phyloP scores from a whole-genome alignment of 2,888 invertebrate species.

The Nemurella pictetii region DNA sequence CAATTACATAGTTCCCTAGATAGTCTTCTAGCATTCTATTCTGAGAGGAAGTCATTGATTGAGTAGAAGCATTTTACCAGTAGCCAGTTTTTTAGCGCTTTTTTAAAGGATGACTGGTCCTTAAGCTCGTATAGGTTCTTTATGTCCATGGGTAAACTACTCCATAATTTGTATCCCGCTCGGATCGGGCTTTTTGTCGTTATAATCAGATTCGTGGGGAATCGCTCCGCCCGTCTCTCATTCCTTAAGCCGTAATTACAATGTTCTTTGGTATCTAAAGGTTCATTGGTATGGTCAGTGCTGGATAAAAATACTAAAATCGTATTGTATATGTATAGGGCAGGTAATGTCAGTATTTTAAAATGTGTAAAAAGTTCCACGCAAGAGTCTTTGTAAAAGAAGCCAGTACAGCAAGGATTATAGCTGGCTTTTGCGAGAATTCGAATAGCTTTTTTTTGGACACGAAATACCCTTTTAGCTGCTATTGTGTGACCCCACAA shows the following conservation, averaged over 20 bases:
- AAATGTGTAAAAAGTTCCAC: neutral
- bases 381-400: neutral
- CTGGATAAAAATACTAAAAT: neutral
- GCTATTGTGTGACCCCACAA: neutral
- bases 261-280: neutral
- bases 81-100: neutral
- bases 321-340: neutral
- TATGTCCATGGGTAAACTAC: neutral
- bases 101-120: neutral
- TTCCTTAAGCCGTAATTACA: neutral
- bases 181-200: neutral
- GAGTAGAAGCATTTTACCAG: neutral
- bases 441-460: neutral
- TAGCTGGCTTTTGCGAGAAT: neutral
- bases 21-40: too few relatives aligned
- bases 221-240: neutral
- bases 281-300: neutral
- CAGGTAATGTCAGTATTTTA: neutral
- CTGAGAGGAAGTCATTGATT: neutral
- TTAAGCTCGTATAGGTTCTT: neutral
- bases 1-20: too few relatives aligned
- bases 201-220: neutral
- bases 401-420: neutral
- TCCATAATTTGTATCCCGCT: neutral
- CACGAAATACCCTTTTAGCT: neutral